phyloP scores from a whole-genome alignment of 2,113 vertebrate species.

The Callocephalon fimbriatum region DNA sequence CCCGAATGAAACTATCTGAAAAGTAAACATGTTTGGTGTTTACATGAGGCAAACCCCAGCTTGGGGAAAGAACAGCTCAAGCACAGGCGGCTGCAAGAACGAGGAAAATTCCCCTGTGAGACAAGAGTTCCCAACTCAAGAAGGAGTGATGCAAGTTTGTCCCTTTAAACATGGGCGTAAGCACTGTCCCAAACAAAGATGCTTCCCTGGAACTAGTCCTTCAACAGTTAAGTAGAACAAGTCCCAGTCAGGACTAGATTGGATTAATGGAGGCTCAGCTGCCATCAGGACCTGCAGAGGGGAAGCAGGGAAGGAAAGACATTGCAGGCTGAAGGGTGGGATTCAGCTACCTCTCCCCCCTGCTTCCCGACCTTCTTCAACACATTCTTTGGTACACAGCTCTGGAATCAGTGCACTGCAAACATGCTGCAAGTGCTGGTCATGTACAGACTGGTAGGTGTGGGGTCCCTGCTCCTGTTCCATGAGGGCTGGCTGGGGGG shows the following conservation, averaged over 20 bases:
- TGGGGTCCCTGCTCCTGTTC: not conserved
- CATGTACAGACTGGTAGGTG: not conserved
- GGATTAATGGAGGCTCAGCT: not conserved
- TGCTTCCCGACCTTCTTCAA: not conserved
- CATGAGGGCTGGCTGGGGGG: not conserved
- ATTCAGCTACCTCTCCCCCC: not conserved
- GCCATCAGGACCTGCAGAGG: not conserved
- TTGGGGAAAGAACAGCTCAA: conserved; percentile 34
- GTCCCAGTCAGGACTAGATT: not conserved
- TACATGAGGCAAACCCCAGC: conserved; percentile 38
- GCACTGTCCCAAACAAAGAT: not conserved
- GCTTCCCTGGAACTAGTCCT: not conserved
- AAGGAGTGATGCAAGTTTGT: conserved; percentile 55
- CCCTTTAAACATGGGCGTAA: conserved; percentile 8
- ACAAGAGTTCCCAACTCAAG: conserved; percentile 32
- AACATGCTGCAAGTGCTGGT: not conserved
- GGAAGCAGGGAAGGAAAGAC: not conserved
- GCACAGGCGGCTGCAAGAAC: not conserved
- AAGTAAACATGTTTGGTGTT: conserved; percentile 50
- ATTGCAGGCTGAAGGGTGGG: not conserved
- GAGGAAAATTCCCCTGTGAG: conserved; percentile 52
- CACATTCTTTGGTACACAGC: not conserved
- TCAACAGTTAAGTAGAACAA: not conserved
- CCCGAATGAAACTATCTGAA: conserved; percentile 20
- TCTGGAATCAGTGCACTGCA: not conserved